A percentile compares a stretch with the other conserved stretches of the same genome.
Evolutionary conservation across 23 tunicate genomes (phyloP).

Genomic region (Trididemnum miniatum): DNA sequence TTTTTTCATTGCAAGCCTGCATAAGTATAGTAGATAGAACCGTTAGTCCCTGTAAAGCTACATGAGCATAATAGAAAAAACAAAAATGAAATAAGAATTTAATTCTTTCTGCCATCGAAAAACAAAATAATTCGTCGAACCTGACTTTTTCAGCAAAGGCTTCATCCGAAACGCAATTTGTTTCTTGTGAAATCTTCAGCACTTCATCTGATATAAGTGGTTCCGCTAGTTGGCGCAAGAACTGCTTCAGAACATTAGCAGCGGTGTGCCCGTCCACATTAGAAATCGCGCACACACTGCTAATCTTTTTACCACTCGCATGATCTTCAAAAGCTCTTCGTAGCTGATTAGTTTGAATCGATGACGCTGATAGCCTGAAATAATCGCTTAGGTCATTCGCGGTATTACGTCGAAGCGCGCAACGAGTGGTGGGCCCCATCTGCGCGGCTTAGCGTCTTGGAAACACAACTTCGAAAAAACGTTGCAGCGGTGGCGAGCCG

Average conservation of each 20-base stretch:
- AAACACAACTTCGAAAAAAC: no score
- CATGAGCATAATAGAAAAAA: no score
- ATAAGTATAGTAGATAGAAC: no score
- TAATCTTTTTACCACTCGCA: not conserved
- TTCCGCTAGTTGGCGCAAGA: conserved; percentile 63
- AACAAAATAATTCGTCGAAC: not conserved
- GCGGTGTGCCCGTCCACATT: conserved; percentile 74
- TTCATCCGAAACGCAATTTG: conserved; percentile 73
- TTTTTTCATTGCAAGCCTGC: no score
- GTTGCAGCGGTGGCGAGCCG: no score
- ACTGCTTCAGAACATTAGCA: conserved; percentile 79
- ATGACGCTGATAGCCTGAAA: conserved; percentile 66
- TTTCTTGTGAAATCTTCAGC: conserved; percentile 41
- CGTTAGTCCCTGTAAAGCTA: no score
- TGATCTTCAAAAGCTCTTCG: conserved; percentile 61
- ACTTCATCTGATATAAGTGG: conserved; percentile 61
- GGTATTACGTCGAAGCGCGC: no score
- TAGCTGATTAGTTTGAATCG: conserved; percentile 33
- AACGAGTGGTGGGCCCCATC: no score
- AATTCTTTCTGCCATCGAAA: no score
- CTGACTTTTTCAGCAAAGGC: conserved; percentile 66
- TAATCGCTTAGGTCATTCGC: no score
- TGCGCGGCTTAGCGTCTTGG: no score
- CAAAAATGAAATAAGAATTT: no score
- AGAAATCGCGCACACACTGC: conserved; percentile 16